Conservation (phyloP, 2,888 invertebrate species). For the Eristalis tenax region DNA sequence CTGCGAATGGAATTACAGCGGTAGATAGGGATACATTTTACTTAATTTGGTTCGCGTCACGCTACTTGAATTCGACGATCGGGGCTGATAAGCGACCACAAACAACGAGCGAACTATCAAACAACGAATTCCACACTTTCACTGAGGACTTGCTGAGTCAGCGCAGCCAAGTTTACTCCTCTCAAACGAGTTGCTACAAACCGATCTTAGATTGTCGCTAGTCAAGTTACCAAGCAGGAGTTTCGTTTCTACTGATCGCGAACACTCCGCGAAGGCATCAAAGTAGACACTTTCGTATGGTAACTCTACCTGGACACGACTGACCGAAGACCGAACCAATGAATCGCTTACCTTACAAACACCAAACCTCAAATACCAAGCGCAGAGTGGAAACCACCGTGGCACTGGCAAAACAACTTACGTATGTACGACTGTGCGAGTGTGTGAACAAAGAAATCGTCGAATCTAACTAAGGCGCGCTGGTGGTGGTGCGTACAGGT, state of each 20-base stretch:
- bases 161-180: conserved; percentile 51
- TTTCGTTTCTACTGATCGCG: conserved; percentile 57
- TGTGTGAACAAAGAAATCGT: conserved; percentile 37
- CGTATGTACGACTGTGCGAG: neutral
- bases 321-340: conserved; percentile 7
- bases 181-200: conserved; percentile 23
- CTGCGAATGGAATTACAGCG: conserved; percentile 40
- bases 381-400: conserved; percentile 21
- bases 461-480: neutral
- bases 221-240: conserved; percentile 31
- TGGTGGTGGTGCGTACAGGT: conserved; percentile 46
- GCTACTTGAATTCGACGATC: conserved; percentile 23
- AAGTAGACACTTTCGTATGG: conserved; percentile 53
- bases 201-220: conserved; percentile 21
- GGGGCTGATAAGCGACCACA: conserved; percentile 10
- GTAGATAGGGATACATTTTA: conserved; percentile 52
- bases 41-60: conserved; percentile 25
- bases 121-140: conserved; percentile 48
- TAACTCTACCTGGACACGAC: conserved; percentile 61
- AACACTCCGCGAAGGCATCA: conserved; percentile 52
- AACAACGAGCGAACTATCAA: neutral
- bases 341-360: conserved; percentile 23
- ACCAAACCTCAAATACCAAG: neutral
- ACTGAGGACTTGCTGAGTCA: conserved; percentile 61
- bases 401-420: conserved; percentile 13